Conservation (phyloP, 2,113 vertebrate genomes). For the Hirundichthys speculiger region DNA sequence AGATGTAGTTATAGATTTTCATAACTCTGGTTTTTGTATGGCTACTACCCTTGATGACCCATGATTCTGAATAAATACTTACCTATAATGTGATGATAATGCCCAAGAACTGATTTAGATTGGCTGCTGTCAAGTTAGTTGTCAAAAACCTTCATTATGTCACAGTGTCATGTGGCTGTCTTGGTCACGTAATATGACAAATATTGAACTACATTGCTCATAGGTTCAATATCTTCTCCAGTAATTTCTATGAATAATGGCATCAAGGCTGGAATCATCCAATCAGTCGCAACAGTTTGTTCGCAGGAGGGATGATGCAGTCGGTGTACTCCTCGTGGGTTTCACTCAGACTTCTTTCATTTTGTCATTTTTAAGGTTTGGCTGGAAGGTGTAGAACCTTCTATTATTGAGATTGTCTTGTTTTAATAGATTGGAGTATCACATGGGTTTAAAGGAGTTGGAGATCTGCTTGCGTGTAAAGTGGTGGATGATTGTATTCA, state of each 20-base stretch:
- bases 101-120: not conserved
- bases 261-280: constrained; percentile 35
- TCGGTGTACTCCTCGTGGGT: constrained; percentile 5
- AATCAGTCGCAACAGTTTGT: constrained; percentile 43
- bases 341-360: not conserved
- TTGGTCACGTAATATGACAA: constrained; percentile 45
- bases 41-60: not conserved
- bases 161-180: constrained; percentile 10
- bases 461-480: constrained; percentile 17
- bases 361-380: not conserved
- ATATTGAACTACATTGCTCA: constrained; percentile 47
- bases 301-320: constrained; percentile 20
- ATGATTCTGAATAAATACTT: constrained; percentile 2
- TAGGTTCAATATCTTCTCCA: constrained; percentile 38
- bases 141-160: not conserved
- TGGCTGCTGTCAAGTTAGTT: not conserved
- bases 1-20: too few relatives aligned
- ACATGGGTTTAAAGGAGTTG: constrained; percentile 1
- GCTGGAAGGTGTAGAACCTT: not conserved
- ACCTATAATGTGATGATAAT: not conserved
- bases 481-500: constrained; percentile 8
- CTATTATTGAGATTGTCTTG: not conserved
- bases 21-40: constrained; percentile 18
- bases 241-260: constrained; percentile 46
- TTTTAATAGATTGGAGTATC: constrained; percentile 2